Percentiles rank a stretch among this genome's conserved stretches.
phyloP scores from a whole-genome alignment of 2,888 invertebrate species.

The Mellilla xanthometata region DNA sequence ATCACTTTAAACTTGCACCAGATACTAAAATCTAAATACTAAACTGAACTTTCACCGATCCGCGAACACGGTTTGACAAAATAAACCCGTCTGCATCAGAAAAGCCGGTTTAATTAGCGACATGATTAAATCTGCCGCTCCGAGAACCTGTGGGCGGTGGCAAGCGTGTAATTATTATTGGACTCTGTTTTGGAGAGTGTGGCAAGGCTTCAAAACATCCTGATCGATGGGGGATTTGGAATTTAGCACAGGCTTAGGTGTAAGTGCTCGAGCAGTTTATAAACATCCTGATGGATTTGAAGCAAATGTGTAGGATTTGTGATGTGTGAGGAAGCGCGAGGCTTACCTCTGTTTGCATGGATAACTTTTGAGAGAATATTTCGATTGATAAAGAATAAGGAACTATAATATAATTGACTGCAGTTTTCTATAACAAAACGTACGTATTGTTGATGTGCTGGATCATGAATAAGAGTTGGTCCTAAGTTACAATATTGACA shows the following conservation, averaged over 20 bases:
- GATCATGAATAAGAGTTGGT: no score
- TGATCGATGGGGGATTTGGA: not conserved
- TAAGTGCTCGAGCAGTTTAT: not conserved
- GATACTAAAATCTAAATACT: not conserved
- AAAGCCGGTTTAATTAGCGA: conserved; percentile 28
- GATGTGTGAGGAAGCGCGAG: no score
- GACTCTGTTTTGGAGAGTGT: conserved; percentile 8
- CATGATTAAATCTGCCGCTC: conserved; percentile 30
- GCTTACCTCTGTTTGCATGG: no score
- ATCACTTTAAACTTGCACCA: no score
- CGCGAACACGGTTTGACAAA: conserved; percentile 2
- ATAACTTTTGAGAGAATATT: no score
- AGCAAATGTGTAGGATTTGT: no score
- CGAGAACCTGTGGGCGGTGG: conserved; percentile 28
- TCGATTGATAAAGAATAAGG: no score
- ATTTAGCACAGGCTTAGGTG: not conserved
- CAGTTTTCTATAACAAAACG: no score
- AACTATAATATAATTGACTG: no score
- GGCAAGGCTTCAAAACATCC: conserved; percentile 4
- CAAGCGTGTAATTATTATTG: conserved; percentile 26
- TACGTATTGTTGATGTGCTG: no score
- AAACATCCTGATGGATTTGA: no score
- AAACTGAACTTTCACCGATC: not conserved
- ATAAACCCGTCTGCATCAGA: conserved; percentile 10
- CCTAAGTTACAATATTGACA: no score